phyloP scores from a whole-genome alignment of 2,888 invertebrate species.

The Aporophyla lueneburgensis region DNA sequence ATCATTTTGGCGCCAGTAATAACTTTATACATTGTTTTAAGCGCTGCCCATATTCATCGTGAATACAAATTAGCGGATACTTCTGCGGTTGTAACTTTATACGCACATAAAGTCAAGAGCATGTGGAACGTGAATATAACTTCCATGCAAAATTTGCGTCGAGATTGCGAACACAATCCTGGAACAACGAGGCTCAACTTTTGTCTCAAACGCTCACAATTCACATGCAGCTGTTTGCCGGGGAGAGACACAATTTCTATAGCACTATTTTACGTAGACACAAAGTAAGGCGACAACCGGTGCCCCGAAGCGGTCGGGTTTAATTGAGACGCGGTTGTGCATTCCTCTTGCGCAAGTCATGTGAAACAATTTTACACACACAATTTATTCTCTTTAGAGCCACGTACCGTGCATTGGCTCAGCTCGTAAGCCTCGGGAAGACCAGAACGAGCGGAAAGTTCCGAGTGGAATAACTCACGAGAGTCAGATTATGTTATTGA shows the following conservation, averaged over 20 bases:
- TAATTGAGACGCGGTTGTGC: conserved; percentile 80
- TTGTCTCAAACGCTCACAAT: conserved; percentile 78
- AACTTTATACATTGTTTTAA: conserved; percentile 55
- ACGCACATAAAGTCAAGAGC: conserved; percentile 40
- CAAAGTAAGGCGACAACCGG: conserved; percentile 77
- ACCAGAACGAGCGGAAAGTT: conserved; percentile 71
- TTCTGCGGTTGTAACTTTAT: conserved; percentile 31
- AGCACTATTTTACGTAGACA: conserved; percentile 78
- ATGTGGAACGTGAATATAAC: conserved; percentile 55
- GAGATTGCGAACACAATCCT: conserved; percentile 77
- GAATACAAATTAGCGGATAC: conserved; percentile 45
- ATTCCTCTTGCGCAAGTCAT: conserved; percentile 73
- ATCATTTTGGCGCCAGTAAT: conserved; percentile 60
- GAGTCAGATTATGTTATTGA: conserved; percentile 81
- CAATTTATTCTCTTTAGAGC: conserved; percentile 65
- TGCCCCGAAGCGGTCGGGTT: conserved; percentile 74
- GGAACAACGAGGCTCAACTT: conserved; percentile 79
- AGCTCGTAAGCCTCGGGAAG: conserved; percentile 58
- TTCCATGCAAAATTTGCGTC: conserved; percentile 68
- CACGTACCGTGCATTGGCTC: conserved; percentile 75
- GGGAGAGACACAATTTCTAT: conserved; percentile 74
- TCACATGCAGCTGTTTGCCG: conserved; percentile 75
- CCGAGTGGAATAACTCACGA: conserved; percentile 73
- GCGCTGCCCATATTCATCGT: conserved; percentile 36
- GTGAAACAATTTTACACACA: conserved; percentile 72